Evolutionary conservation across 1,140 invertebrate genomes (phyloP).

Genomic region (Drosophila triauraria): DNA sequence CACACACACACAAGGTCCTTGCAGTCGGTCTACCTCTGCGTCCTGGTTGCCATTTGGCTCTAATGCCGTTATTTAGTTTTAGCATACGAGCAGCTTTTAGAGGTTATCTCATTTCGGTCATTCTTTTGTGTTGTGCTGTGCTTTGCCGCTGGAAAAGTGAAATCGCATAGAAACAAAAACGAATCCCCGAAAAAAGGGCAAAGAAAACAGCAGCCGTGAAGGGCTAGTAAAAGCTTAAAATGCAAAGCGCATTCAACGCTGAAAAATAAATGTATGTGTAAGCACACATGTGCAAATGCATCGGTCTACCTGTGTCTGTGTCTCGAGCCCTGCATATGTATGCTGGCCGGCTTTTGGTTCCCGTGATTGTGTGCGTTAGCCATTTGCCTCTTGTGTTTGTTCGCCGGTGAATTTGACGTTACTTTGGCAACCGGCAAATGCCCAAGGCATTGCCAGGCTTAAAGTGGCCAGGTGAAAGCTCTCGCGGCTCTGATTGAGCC

Average conservation of each 20-base stretch:
- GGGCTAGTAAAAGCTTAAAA: constrained; percentile 56
- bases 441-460: constrained; percentile 60
- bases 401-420: constrained; percentile 52
- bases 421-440: constrained; percentile 41
- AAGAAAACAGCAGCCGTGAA: constrained; percentile 23
- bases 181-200: constrained; percentile 20
- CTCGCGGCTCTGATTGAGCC: constrained; percentile 17
- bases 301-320: constrained; percentile 4
- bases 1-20: constrained; percentile 30
- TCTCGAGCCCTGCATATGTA: constrained; percentile 20
- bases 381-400: constrained; percentile 33
- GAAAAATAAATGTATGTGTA: constrained; percentile 32
- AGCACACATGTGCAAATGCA: constrained; percentile 16
- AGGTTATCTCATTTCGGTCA: constrained; percentile 71
- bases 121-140: constrained; percentile 50
- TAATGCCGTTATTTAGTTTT: constrained; percentile 77
- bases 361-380: constrained; percentile 16
- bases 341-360: constrained; percentile 52
- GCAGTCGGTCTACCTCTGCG: constrained; percentile 31
- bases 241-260: constrained; percentile 54
- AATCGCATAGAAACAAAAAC: constrained; percentile 15
- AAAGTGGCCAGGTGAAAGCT: constrained; percentile 27
- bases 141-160: constrained; percentile 38
- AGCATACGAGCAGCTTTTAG: constrained; percentile 80
- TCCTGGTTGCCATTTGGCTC: constrained; percentile 54